Conservation (phyloP, 2,797 vertebrate species). For the Bucorvus abyssinicus region DNA sequence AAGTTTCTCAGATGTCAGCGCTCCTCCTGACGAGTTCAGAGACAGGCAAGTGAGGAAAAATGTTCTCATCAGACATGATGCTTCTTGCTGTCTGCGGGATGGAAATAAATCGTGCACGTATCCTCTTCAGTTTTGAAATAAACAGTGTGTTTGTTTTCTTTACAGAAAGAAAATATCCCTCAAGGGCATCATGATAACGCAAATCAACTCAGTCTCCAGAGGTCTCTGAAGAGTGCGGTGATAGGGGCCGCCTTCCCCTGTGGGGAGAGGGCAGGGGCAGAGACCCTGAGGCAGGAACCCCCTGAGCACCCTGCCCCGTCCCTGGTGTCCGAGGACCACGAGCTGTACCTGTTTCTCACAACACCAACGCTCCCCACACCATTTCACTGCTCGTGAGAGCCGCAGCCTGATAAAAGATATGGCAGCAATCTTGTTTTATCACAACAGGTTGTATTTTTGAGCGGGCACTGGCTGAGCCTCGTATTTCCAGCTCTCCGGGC, state of each 20-base stretch:
- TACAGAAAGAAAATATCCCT: background rate
- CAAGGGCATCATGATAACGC: background rate
- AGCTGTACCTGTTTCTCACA: background rate
- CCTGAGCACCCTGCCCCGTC: background rate
- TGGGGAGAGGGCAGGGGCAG: background rate
- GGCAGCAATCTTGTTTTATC: too few species aligned
- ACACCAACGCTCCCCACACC: background rate
- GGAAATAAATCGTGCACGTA: background rate
- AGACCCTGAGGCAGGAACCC: too few species aligned
- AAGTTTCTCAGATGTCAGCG: background rate
- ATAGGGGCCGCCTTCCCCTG: too few species aligned
- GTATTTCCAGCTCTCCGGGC: too few species aligned
- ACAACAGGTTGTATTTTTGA: background rate
- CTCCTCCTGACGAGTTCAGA: background rate
- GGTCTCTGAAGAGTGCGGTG: background rate
- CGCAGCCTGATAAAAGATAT: too few species aligned
- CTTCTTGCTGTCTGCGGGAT: background rate
- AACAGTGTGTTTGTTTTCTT: background rate
- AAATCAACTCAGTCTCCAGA: background rate
- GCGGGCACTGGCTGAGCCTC: too few species aligned
- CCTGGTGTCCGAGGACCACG: background rate
- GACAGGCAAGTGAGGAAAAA: background rate
- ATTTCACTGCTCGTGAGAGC: background rate
- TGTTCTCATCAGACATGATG: background rate
- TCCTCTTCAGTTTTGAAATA: background rate